Evolutionary conservation across 2,113 vertebrate genomes (phyloP).

Genomic region (Podarcis cretensis): DNA sequence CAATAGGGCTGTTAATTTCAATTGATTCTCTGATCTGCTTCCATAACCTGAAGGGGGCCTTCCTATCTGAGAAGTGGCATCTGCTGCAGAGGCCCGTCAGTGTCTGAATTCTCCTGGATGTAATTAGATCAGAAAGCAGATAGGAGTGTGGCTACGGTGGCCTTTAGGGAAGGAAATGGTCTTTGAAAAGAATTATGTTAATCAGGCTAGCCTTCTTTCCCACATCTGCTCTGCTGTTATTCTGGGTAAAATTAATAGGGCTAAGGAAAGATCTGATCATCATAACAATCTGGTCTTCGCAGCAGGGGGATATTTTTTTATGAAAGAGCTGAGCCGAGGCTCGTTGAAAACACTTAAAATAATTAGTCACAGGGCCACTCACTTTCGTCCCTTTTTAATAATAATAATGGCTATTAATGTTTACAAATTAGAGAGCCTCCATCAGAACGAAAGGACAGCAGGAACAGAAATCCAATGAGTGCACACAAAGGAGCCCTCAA

Average conservation of each 20-base stretch:
- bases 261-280: constrained; percentile 76
- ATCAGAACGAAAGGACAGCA: constrained; percentile 54
- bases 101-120: constrained; percentile 64
- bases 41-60: constrained; percentile 67
- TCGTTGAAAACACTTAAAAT: constrained; percentile 79
- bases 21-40: constrained; percentile 59
- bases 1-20: constrained; percentile 57
- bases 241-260: constrained; percentile 78
- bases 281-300: constrained; percentile 78
- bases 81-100: constrained; percentile 62
- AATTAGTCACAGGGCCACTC: constrained; percentile 80
- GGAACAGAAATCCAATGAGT: constrained; percentile 23
- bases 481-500: rapidly evolving
- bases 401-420: constrained; percentile 81
- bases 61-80: constrained; percentile 66
- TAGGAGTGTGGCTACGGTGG: constrained; percentile 66
- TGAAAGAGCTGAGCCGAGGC: constrained; percentile 76
- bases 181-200: constrained; percentile 73
- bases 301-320: constrained; percentile 68
- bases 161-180: constrained; percentile 71
- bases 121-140: constrained; percentile 70
- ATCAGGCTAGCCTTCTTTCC: constrained; percentile 77
- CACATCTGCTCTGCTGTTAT: constrained; percentile 78
- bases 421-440: constrained; percentile 74
- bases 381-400: constrained; percentile 77